Conservation (phyloP, 2,113 vertebrate species). For the Pterocles orientalis region DNA sequence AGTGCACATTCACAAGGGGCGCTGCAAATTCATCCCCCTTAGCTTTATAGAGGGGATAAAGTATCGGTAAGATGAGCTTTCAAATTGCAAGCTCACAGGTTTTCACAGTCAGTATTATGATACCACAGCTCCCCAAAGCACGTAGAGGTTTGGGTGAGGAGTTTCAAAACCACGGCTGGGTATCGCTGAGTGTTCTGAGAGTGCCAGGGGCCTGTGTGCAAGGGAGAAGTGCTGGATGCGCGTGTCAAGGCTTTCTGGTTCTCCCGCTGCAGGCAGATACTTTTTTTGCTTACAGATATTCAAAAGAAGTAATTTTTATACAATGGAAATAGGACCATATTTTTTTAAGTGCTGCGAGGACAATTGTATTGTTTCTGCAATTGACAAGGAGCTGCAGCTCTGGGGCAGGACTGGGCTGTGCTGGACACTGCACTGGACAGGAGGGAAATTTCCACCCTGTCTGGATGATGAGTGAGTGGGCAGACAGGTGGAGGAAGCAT, state of each 20-base stretch:
- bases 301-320: background rate
- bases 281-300: background rate
- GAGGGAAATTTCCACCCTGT: background rate
- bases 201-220: background rate
- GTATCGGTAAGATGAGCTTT: background rate
- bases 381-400: background rate
- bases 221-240: background rate
- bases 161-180: background rate
- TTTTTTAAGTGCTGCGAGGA: background rate
- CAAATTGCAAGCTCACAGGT: background rate
- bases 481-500: background rate
- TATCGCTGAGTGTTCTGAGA: accelerated
- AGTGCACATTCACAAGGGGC: background rate
- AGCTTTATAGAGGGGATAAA: background rate
- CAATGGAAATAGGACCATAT: background rate
- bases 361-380: background rate
- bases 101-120: background rate
- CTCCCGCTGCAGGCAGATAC: background rate
- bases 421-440: background rate
- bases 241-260: background rate
- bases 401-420: background rate
- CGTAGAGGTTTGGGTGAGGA: background rate
- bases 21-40: background rate
- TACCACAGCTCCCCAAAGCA: background rate
- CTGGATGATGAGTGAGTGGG: background rate